A percentile compares a stretch with the other conserved stretches of the same genome.
phyloP scores from a whole-genome alignment of 2,113 vertebrate genomes.

The Hippocampus mohnikei region DNA sequence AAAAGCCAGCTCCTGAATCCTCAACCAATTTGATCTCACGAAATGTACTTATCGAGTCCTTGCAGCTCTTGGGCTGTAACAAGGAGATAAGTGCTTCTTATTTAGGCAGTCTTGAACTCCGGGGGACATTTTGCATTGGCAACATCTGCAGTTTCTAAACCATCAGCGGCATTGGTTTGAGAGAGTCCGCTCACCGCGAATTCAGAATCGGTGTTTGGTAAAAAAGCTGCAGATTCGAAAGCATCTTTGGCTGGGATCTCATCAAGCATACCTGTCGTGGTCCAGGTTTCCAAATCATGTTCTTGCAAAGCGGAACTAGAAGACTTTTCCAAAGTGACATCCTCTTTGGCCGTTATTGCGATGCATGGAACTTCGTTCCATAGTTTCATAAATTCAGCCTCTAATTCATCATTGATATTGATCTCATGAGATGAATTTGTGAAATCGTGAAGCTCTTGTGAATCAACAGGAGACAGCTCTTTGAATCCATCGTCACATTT shows the following conservation, averaged over 20 bases:
- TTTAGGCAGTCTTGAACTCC: neutral
- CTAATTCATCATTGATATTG: neutral
- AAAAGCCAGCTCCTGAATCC: neutral
- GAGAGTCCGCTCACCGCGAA: neutral
- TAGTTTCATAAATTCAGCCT: neutral
- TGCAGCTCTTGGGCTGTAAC: neutral
- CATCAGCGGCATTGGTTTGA: neutral
- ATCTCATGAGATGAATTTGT: neutral
- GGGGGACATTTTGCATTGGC: neutral
- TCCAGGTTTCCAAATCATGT: neutral
- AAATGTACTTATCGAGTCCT: neutral
- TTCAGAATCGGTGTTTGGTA: neutral
- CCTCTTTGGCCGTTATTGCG: neutral
- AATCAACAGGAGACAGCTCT: neutral
- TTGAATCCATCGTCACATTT: neutral
- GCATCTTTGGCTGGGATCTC: neutral
- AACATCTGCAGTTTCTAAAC: neutral
- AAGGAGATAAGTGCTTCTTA: neutral
- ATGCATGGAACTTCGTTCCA: neutral
- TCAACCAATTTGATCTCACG: neutral
- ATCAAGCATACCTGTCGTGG: neutral
- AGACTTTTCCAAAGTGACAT: neutral
- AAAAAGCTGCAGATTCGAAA: neutral
- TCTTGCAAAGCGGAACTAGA: neutral
- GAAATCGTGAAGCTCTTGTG: neutral